Conservation (phyloP, 2,113 vertebrate genomes). For the Chionis minor region DNA sequence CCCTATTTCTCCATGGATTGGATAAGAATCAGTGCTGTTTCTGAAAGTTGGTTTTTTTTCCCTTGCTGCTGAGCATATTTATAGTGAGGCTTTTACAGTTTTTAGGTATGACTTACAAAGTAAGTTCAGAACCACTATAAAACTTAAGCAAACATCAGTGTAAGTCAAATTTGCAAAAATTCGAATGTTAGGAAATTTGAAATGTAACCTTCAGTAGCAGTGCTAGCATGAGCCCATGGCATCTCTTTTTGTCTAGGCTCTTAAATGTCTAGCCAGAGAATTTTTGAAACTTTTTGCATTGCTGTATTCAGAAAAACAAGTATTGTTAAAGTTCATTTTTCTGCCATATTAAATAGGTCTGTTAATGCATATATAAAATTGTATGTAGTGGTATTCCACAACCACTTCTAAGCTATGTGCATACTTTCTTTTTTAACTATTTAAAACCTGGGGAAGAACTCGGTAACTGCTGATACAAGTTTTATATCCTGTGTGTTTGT, state of each 20-base stretch:
- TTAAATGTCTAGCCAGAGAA: not conserved
- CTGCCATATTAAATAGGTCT: not conserved
- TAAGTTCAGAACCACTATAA: not conserved
- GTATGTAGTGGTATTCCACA: not conserved
- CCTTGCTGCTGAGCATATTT: not conserved
- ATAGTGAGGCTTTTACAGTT: not conserved
- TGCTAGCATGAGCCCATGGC: not conserved
- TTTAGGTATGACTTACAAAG: not conserved
- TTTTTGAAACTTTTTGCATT: not conserved
- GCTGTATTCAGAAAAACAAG: not conserved
- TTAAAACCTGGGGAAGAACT: not conserved
- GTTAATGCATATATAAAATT: not conserved
- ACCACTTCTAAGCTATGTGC: not conserved
- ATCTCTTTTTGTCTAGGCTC: not conserved
- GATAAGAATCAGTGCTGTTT: not conserved
- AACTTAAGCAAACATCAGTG: not conserved
- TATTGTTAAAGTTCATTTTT: not conserved
- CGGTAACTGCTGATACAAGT: not conserved
- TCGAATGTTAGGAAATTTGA: not conserved
- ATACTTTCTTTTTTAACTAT: not conserved
- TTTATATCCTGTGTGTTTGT: not conserved
- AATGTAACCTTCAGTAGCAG: not conserved
- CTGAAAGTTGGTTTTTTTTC: not conserved
- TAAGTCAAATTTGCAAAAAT: not conserved
- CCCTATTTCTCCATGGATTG: not conserved